Conservation (phyloP, 2,797 vertebrate genomes). For the Coranthus polyacanthus region DNA sequence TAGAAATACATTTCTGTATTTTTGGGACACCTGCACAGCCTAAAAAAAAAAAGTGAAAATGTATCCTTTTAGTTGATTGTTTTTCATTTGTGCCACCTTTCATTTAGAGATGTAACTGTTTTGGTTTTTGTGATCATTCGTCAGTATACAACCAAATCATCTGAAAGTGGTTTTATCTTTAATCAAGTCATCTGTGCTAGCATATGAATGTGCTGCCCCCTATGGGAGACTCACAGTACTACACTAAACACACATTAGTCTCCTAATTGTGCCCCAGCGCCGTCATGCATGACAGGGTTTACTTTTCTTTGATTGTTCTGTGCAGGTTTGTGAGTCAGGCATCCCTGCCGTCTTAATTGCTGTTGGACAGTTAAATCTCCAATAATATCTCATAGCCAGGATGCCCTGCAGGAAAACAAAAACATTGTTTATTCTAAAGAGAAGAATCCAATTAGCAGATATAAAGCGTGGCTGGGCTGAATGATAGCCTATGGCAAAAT, state of each 20-base stretch:
- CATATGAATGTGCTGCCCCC: constrained; percentile 71
- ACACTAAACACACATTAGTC: constrained; percentile 38
- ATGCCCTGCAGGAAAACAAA: constrained; percentile 43
- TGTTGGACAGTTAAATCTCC: constrained; percentile 18
- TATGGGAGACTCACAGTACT: constrained; percentile 39
- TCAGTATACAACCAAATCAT: not conserved
- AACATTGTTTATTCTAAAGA: constrained; percentile 66
- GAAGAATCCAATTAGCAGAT: constrained; percentile 74
- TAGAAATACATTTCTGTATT: constrained; percentile 20
- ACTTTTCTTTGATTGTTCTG: constrained; percentile 39
- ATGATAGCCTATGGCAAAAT: constrained; percentile 52
- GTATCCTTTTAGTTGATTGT: not conserved
- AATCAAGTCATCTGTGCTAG: constrained; percentile 20
- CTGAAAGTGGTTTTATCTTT: constrained; percentile 10
- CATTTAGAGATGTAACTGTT: constrained; percentile 20
- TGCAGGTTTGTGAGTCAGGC: constrained; percentile 25
- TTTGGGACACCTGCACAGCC: constrained; percentile 16
- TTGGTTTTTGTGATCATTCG: constrained; percentile 14
- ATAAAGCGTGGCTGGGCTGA: constrained; percentile 62
- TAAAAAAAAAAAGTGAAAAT: not conserved
- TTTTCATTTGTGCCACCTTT: not conserved
- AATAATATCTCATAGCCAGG: constrained; percentile 28
- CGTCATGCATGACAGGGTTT: constrained; percentile 9
- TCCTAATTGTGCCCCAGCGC: constrained; percentile 30
- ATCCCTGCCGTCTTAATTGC: constrained; percentile 28